These are phyloP conservation scores for Isaurus tuberculatus DNA, from an alignment of 92 coral and sea anemone genomes.

Conservation along the genomic window DNA sequence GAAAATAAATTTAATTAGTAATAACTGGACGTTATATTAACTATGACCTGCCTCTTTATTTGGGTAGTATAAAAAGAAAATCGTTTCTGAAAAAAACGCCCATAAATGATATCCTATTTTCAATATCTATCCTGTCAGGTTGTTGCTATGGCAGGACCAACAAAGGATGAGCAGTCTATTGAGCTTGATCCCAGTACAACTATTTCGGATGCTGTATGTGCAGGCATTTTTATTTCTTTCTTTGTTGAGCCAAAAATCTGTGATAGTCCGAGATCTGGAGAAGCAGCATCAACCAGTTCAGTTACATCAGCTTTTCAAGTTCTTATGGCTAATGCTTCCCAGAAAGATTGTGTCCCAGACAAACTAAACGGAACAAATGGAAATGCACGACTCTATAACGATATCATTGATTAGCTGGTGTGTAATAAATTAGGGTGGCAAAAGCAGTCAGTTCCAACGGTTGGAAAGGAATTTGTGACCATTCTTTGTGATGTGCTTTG, in stretches of 20 bases:
- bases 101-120: slow-evolving; percentile 31
- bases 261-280: slow-evolving; percentile 37
- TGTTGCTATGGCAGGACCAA: slow-evolving; percentile 41
- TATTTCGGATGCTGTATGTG: slow-evolving; percentile 38
- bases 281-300: slow-evolving; percentile 43
- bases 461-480: slow-evolving; percentile 44
- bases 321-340: slow-evolving; percentile 35
- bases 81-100: slow-evolving; percentile 4
- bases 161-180: slow-evolving; percentile 41
- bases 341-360: slow-evolving; percentile 39
- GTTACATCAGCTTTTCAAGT: slow-evolving; percentile 45
- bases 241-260: slow-evolving; percentile 32
- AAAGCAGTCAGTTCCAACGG: slow-evolving; percentile 19
- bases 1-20: slow-evolving; percentile 1
- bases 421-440: slow-evolving; percentile 46
- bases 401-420: slow-evolving; percentile 48
- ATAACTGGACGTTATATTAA: neutral
- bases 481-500: slow-evolving; percentile 42
- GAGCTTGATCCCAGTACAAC: slow-evolving; percentile 38
- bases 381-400: slow-evolving; percentile 44
- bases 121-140: slow-evolving; percentile 37
- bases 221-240: slow-evolving; percentile 34
- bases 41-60: slow-evolving; percentile 4
- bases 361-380: slow-evolving; percentile 33
- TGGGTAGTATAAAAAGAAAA: slow-evolving; percentile 10